Conservation (phyloP, 2,113 vertebrate species). For the Turnix velox region DNA sequence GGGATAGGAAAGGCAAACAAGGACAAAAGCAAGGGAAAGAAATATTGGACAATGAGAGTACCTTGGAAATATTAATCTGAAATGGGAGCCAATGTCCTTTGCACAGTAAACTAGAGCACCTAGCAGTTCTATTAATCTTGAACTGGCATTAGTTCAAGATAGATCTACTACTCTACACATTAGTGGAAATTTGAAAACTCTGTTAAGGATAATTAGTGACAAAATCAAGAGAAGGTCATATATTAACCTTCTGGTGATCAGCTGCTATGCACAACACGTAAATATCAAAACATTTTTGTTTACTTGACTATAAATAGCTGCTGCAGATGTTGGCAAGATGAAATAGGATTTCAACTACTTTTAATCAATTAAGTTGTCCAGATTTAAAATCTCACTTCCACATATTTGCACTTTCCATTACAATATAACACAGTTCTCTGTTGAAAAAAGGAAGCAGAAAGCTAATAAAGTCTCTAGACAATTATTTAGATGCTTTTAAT, state of each 20-base stretch:
- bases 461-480: slow-evolving; percentile 14
- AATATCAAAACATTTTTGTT: slow-evolving; percentile 11
- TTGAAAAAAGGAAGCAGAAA: slow-evolving; percentile 10
- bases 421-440: not conserved
- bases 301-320: not conserved
- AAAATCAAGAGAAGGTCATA: not conserved
- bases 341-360: slow-evolving; percentile 1
- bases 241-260: not conserved
- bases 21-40: not conserved
- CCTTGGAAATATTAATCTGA: not conserved
- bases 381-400: slow-evolving; percentile 22
- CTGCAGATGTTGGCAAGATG: not conserved
- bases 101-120: not conserved
- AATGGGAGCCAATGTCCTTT: not conserved
- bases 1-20: not conserved
- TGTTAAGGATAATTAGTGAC: not conserved
- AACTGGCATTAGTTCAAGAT: rapidly evolving
- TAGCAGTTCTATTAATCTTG: not conserved
- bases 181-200: not conserved
- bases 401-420: not conserved
- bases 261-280: not conserved
- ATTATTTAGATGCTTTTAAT: slow-evolving; percentile 44
- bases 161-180: not conserved
- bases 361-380: slow-evolving; percentile 30
- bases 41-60: not conserved